Conservation (phyloP, 2,113 vertebrate species). For the Melanerpes formicivorus region DNA sequence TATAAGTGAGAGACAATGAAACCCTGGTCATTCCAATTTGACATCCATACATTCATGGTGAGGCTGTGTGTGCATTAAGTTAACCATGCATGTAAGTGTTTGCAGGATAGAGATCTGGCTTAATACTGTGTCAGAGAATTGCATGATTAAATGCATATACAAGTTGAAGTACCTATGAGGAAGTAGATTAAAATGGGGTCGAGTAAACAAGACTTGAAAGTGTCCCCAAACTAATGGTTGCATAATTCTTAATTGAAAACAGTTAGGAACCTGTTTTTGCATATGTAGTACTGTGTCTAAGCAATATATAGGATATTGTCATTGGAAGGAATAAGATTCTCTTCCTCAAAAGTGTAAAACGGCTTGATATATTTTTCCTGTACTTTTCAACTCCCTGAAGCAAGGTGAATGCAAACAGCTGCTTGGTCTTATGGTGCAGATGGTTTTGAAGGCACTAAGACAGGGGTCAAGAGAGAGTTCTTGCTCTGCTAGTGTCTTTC, state of each 20-base stretch:
- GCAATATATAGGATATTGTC: conserved; percentile 3
- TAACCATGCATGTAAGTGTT: background rate
- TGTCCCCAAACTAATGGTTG: background rate
- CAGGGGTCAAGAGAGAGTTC: background rate
- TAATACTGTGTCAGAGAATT: background rate
- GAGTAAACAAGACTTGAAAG: background rate
- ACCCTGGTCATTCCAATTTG: background rate
- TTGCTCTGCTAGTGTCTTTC: background rate
- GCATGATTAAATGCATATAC: background rate
- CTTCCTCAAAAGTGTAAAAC: background rate
- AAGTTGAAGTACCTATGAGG: background rate
- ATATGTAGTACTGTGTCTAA: background rate
- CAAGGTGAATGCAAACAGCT: background rate
- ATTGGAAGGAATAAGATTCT: background rate
- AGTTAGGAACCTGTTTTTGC: background rate
- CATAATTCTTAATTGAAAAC: background rate
- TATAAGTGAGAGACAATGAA: background rate
- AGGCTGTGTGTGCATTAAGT: background rate
- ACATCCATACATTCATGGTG: background rate
- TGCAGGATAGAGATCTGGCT: background rate
- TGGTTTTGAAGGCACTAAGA: background rate
- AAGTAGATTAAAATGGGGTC: background rate
- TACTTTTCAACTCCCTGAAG: background rate
- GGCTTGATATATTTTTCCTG: background rate
- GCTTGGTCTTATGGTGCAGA: background rate